Percentiles rank a stretch among this genome's conserved stretches.
phyloP scores from a whole-genome alignment of 2,113 vertebrate genomes.

The Penelope pileata region DNA sequence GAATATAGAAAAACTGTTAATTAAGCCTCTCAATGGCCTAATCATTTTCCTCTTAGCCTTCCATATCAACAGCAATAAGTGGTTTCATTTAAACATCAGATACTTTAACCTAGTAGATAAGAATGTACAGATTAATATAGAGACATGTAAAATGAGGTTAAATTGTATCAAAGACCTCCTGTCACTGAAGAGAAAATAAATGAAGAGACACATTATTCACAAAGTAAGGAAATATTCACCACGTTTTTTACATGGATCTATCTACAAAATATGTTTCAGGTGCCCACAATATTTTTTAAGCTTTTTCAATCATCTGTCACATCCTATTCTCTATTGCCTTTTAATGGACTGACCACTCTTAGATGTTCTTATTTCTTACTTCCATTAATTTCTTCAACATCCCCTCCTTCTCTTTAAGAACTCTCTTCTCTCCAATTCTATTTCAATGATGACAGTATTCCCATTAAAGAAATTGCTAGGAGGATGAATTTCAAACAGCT shows the following conservation, averaged over 20 bases:
- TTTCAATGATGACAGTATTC: no score
- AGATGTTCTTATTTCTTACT: background rate
- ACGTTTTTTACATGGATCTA: background rate
- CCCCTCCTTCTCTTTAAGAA: background rate
- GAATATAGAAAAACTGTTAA: background rate
- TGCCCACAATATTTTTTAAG: background rate
- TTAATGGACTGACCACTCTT: background rate
- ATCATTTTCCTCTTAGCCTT: background rate
- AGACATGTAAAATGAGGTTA: background rate
- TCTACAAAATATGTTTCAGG: background rate
- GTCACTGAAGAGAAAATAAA: background rate
- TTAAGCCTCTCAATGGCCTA: background rate
- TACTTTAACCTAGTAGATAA: background rate
- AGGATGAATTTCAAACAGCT: background rate
- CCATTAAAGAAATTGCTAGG: background rate
- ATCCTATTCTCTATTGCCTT: background rate
- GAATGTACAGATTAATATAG: background rate
- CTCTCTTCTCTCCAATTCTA: background rate
- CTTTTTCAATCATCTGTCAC: background rate
- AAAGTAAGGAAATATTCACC: background rate
- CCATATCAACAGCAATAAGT: background rate
- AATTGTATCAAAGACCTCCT: background rate
- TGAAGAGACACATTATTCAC: background rate
- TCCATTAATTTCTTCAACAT: background rate
- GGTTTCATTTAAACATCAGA: background rate